These are phyloP conservation scores for Brevipalpus yothersi DNA, from an alignment of 1,140 invertebrate species.

Conservation along the genomic window DNA sequence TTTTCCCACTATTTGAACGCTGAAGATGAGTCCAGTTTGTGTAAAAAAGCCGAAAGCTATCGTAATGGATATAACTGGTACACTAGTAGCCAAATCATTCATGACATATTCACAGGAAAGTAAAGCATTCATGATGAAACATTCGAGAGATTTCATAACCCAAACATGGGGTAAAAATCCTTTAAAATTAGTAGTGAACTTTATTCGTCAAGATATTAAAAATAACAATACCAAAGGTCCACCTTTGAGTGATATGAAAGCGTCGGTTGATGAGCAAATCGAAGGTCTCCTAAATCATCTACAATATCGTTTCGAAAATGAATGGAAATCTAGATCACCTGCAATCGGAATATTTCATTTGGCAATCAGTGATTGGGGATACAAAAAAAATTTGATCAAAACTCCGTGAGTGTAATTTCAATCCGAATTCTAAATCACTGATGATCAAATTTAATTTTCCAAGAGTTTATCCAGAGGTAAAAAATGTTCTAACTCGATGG, in stretches of 20 bases:
- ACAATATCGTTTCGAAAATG: neutral
- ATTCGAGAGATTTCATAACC: neutral
- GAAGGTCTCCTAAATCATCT: neutral
- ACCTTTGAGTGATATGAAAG: neutral
- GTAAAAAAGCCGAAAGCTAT: neutral
- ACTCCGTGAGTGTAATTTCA: neutral
- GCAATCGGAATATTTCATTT: neutral
- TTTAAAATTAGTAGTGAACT: neutral
- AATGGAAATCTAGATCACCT: neutral
- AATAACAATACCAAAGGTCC: neutral
- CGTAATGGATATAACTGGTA: neutral
- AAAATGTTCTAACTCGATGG: neutral
- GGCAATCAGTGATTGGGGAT: neutral
- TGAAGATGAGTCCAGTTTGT: too few species aligned
- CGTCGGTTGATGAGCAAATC: neutral
- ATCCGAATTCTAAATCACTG: neutral
- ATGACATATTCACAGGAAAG: neutral
- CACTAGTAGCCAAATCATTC: neutral
- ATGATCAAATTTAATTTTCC: neutral
- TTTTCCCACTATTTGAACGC: too few species aligned
- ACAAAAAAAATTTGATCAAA: neutral
- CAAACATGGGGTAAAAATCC: neutral
- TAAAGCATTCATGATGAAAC: neutral
- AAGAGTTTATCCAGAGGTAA: neutral
- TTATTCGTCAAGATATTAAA: neutral